Base-by-base conservation (phyloP, 1,140 invertebrate species). In the Coptotermes formosanus region DNA sequence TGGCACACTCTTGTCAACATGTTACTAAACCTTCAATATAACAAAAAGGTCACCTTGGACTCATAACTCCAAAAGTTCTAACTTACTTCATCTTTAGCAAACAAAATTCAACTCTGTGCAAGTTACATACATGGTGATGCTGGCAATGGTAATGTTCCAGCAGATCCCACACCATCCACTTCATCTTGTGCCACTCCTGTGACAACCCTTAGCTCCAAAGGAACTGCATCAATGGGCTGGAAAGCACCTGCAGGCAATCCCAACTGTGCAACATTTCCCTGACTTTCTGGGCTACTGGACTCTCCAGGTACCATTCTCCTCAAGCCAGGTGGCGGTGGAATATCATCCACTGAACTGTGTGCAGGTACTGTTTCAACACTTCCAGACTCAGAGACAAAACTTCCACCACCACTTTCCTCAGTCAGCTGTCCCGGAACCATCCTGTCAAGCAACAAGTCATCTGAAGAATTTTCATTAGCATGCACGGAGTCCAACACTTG, bases 301-400 rank as follows among this genome's bases (percentile, higher is more conserved):
- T 86, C 86, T n/a, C 86, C 86, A 88, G 89, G 89, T 88, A 89
- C 92, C 90, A 91, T 92, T 90, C 88, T 91, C 88, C 90, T 91
- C 89, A 90, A 88, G 52, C 89, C 89, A 4, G 90, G 90, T 55
- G 52, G 38, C 48, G 91, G 89, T 45, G 90, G 88, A 43, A 55
- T 84, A 86, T 87, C 87, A 48, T 87, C 87, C 59, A 82, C 85
- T n/a, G 59, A 69, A 3, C 32, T 64, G 19, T 75, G 30, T 48
- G 44, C 48, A 25, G 83, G 44, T 21, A 52, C 45, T 48, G 83
- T 21, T 59, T n/a, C 48, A 45, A 45, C 83, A 30, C n/a, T 45
- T 32, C 25, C 83, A n/a, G 44, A 48, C 25, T 52, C n/a, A 6
- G 45, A 45, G 19, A 45, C 45, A 52, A 84, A 52, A 52, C 45